These are phyloP conservation scores for Perca flavescens DNA, from an alignment of 2,113 vertebrate genomes.

Conservation along the genomic window DNA sequence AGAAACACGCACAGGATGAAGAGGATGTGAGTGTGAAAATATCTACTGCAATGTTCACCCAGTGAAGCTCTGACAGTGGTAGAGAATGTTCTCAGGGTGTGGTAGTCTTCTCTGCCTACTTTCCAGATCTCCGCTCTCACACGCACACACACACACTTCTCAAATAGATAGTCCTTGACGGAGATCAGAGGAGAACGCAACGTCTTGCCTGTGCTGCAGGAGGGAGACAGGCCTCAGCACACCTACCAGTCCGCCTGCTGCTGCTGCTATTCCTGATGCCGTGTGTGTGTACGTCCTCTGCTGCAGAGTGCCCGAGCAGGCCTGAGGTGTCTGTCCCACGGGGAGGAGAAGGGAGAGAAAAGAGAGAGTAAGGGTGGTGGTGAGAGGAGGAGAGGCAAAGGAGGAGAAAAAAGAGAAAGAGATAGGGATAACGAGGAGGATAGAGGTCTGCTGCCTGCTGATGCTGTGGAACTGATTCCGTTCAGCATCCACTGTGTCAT, in stretches of 20 bases:
- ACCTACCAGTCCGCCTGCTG: conserved; percentile 78
- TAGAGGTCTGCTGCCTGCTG: conserved; percentile 77
- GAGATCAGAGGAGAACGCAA: conserved; percentile 67
- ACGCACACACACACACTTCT: conserved; percentile 26
- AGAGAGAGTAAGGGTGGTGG: conserved; percentile 52
- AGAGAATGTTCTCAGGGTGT: conserved; percentile 68
- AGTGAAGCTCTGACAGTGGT: conserved; percentile 32
- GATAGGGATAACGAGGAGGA: conserved; percentile 74
- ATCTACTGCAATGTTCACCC: conserved; percentile 54
- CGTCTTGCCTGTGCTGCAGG: conserved; percentile 72
- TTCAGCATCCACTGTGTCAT: conserved; percentile 88
- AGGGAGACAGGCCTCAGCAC: conserved; percentile 77
- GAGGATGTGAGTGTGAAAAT: conserved; percentile 27
- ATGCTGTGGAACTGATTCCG: conserved; percentile 85
- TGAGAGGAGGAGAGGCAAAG: conserved; percentile 66
- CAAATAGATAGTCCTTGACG: conserved; percentile 76
- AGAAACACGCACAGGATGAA: conserved; percentile 32
- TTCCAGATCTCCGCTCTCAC: conserved; percentile 39
- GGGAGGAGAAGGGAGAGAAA: conserved; percentile 46
- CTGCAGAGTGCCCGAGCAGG: not conserved
- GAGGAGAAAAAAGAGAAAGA: conserved; percentile 67
- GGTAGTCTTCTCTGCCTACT: conserved; percentile 64
- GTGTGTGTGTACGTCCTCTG: conserved; percentile 10
- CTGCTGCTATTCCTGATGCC: conserved; percentile 49
- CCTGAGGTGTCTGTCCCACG: conserved; percentile 7